Evolutionary conservation across 2,888 invertebrate genomes (phyloP).

Genomic region (Lomographa bimaculata): DNA sequence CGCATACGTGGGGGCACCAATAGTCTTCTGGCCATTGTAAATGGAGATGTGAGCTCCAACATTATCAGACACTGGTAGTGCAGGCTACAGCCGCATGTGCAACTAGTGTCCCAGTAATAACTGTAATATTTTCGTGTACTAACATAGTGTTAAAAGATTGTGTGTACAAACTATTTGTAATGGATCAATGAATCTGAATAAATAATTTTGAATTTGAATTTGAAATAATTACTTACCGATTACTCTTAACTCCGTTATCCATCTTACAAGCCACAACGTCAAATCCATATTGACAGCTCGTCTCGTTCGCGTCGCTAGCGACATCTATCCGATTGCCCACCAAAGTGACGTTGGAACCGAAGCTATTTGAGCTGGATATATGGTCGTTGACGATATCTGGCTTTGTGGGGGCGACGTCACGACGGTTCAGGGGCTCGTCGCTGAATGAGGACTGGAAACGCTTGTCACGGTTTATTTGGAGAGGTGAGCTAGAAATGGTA

Average conservation of each 20-base stretch:
- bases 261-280: slow-evolving; percentile 87
- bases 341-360: slow-evolving; percentile 92
- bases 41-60: too few relatives aligned
- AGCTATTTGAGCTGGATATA: slow-evolving; percentile 84
- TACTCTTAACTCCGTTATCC: slow-evolving; percentile 77
- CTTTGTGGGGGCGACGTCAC: slow-evolving; percentile 47
- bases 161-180: too few relatives aligned
- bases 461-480: slow-evolving; percentile 55
- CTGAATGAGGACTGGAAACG: slow-evolving; percentile 64
- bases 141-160: too few relatives aligned
- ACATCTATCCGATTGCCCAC: slow-evolving; percentile 95
- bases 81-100: too few relatives aligned
- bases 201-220: too few relatives aligned
- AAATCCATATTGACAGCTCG: slow-evolving; percentile 64
- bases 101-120: too few relatives aligned
- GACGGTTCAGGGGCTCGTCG: slow-evolving; percentile 63
- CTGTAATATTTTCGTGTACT: too few relatives aligned
- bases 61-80: too few relatives aligned
- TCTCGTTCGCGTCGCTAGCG: slow-evolving; percentile 59
- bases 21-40: too few relatives aligned
- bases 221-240: slow-evolving; percentile 67
- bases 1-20: too few relatives aligned
- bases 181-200: too few relatives aligned
- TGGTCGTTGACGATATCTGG: slow-evolving; percentile 56
- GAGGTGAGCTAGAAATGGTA: slow-evolving; percentile 48